Evolutionary conservation across 2,113 vertebrate species (phyloP).

Genomic region (Morone saxatilis): DNA sequence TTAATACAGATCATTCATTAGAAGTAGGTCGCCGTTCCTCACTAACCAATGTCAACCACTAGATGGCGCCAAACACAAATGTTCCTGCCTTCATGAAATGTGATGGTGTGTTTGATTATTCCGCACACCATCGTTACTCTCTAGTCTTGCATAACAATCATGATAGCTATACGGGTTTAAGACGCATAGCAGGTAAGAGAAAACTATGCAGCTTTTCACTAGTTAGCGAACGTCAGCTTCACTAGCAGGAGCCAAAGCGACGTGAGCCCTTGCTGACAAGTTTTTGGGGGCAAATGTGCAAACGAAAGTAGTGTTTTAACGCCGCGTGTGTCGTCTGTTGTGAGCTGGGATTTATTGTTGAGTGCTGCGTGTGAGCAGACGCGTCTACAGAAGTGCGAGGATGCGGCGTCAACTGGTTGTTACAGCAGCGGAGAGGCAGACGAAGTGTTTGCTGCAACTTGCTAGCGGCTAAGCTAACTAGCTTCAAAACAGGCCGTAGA

Average conservation of each 20-base stretch:
- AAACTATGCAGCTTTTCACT: background rate
- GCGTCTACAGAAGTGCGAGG: background rate
- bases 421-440: background rate
- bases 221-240: conserved; percentile 55
- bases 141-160: conserved; percentile 74
- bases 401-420: background rate
- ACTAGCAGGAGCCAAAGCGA: conserved; percentile 29
- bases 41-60: conserved; percentile 27
- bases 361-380: background rate
- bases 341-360: background rate
- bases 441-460: conserved; percentile 43
- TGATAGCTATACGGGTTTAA: conserved; percentile 73
- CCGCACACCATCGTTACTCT: conserved; percentile 68
- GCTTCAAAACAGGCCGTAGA: conserved; percentile 54
- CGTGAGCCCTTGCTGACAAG: conserved; percentile 52
- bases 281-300: conserved; percentile 38
- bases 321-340: background rate
- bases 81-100: conserved; percentile 23
- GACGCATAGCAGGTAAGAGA: conserved; percentile 69
- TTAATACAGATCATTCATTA: background rate
- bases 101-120: conserved; percentile 76
- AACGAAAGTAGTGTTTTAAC: conserved; percentile 28
- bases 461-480: conserved; percentile 55
- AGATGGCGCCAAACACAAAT: conserved; percentile 73
- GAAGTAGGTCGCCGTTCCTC: conserved; percentile 33